A percentile compares a stretch with the other conserved stretches of the same genome.
These are phyloP conservation scores for Podarcis siculus DNA, from an alignment of 2,797 vertebrate species.

Conservation along the genomic window DNA sequence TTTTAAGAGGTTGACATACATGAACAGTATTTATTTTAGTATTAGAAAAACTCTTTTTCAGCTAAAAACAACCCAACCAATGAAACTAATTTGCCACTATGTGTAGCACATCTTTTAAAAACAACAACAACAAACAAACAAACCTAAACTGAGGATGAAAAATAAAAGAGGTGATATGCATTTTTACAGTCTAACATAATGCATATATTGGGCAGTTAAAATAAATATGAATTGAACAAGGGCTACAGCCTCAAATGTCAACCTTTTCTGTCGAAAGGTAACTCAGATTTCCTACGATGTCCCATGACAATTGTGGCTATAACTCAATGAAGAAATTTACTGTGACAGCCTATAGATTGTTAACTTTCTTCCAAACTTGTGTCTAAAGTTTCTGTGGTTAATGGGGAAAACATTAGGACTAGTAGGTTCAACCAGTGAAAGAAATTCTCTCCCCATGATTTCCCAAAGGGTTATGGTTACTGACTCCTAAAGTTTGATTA, in stretches of 20 bases:
- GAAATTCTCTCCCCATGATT: conserved; percentile 45
- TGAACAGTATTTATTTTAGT: not conserved
- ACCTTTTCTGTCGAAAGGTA: conserved; percentile 36
- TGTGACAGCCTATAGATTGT: conserved; percentile 49
- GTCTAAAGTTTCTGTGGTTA: conserved; percentile 31
- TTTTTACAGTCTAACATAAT: conserved; percentile 3
- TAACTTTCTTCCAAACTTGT: conserved; percentile 32
- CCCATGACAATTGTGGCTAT: conserved; percentile 7
- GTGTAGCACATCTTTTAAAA: not conserved
- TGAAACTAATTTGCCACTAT: not conserved
- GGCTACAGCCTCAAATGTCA: conserved; percentile 29
- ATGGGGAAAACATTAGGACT: conserved; percentile 43
- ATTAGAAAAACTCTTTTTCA: conserved; percentile 3
- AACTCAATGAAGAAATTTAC: conserved; percentile 54
- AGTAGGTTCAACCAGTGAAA: conserved; percentile 34
- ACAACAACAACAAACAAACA: conserved; percentile 1
- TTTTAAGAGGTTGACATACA: not conserved
- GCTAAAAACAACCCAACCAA: not conserved
- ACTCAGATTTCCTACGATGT: conserved; percentile 23
- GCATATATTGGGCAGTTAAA: not conserved
- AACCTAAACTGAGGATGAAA: conserved; percentile 2
- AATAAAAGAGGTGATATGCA: not conserved
- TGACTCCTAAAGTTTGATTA: conserved; percentile 35
- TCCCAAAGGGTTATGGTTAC: conserved; percentile 57
- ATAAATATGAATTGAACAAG: not conserved